Percentiles rank a stretch among this genome's conserved stretches.
Conservation (phyloP, 1,140 invertebrate genomes). For the Dreissena rostriformis region DNA sequence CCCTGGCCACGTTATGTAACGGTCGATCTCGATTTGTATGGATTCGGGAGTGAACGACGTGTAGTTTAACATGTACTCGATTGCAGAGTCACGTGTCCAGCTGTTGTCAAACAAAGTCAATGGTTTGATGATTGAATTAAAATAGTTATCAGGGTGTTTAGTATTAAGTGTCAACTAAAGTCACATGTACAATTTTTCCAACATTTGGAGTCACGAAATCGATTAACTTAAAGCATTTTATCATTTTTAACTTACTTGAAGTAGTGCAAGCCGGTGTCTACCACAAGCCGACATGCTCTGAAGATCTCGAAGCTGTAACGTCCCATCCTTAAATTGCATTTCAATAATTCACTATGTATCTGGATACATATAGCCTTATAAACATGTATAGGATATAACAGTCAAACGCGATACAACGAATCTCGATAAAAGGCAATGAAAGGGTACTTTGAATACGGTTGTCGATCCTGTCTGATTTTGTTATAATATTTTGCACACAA, state of each 20-base stretch:
- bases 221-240: background rate
- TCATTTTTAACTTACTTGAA: constrained; percentile 30
- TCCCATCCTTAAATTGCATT: constrained; percentile 74
- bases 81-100: constrained; percentile 80
- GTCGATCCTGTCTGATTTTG: too few species aligned
- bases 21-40: constrained; percentile 79
- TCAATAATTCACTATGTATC: background rate
- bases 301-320: constrained; percentile 79
- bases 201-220: background rate
- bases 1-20: constrained; percentile 83
- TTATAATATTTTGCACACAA: too few species aligned
- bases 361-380: too few species aligned
- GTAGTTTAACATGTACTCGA: constrained; percentile 80
- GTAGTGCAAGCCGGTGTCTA: constrained; percentile 64
- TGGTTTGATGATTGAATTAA: background rate
- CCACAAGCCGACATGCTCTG: constrained; percentile 77
- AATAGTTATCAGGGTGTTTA: too few species aligned
- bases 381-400: too few species aligned
- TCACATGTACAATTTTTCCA: background rate
- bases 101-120: constrained; percentile 58
- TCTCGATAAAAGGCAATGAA: too few species aligned
- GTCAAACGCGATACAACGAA: too few species aligned
- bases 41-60: constrained; percentile 69
- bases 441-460: too few species aligned
- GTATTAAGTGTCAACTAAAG: background rate